phyloP scores from a whole-genome alignment of 2,113 vertebrate genomes.

The Sinocyclocheilus anophthalmus region DNA sequence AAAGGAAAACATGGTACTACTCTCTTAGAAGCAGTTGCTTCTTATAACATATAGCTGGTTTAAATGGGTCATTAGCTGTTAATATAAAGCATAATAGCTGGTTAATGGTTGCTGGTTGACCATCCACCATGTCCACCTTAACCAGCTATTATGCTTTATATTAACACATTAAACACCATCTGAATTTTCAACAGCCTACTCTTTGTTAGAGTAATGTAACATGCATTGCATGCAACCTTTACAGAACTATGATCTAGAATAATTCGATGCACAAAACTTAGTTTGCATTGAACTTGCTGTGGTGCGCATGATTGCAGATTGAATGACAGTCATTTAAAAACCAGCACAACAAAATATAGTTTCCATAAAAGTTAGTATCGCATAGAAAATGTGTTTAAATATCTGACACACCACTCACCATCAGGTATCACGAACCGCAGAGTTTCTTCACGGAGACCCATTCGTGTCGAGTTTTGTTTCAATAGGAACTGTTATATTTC shows the following conservation, averaged over 20 bases:
- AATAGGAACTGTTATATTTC: background rate
- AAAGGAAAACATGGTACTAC: background rate
- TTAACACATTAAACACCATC: background rate
- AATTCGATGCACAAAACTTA: background rate
- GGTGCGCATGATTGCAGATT: background rate
- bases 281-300: background rate
- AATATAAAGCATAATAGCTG: too few species aligned
- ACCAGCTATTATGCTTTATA: background rate
- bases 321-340: background rate
- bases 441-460: background rate
- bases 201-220: background rate
- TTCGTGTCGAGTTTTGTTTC: background rate
- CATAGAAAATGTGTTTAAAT: background rate
- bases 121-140: background rate
- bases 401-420: background rate
- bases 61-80: background rate
- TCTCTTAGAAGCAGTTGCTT: background rate
- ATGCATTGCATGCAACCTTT: background rate
- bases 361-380: background rate
- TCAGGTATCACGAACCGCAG: constrained; percentile 4
- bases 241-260: background rate
- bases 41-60: background rate
- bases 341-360: background rate
- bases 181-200: background rate
- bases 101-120: too few species aligned